A percentile compares a stretch with the other conserved stretches of the same genome.
Conservation (phyloP, 2,888 invertebrate species). For the Cryptosula pallasiana region DNA sequence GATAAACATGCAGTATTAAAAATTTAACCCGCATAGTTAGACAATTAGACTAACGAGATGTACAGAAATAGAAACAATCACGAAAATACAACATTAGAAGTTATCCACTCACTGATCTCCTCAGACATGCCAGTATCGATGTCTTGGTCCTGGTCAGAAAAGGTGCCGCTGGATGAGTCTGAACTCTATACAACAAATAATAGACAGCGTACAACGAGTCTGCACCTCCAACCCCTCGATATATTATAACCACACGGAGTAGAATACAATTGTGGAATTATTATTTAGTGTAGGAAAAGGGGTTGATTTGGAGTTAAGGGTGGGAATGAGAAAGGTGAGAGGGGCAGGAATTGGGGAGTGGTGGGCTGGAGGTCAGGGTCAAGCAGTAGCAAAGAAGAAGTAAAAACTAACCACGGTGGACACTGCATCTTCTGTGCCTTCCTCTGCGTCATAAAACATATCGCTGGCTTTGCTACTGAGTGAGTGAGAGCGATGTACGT, state of each 20-base stretch:
- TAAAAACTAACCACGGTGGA: not conserved
- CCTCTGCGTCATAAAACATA: constrained; percentile 4
- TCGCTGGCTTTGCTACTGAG: constrained; percentile 23
- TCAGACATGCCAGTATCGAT: constrained; percentile 5
- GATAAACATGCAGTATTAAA: too few species aligned
- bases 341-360: not conserved
- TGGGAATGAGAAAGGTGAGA: not conserved
- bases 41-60: too few species aligned
- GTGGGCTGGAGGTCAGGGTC: not conserved
- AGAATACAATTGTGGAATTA: too few species aligned
- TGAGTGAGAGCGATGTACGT: constrained; percentile 3
- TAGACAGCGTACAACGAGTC: too few species aligned
- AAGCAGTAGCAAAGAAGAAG: not conserved
- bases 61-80: too few species aligned
- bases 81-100: too few species aligned
- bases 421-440: not conserved
- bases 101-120: constrained; percentile 11
- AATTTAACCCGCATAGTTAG: too few species aligned
- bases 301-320: not conserved
- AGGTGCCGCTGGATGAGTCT: constrained; percentile 7
- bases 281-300: too few species aligned
- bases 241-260: too few species aligned
- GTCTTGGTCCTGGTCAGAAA: constrained; percentile 18
- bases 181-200: not conserved
- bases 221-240: too few species aligned